These are phyloP conservation scores for Turritopsis dohrnii DNA, from an alignment of 30 jellyfish, hydroid and myxozoan genomes.

Conservation along the genomic window DNA sequence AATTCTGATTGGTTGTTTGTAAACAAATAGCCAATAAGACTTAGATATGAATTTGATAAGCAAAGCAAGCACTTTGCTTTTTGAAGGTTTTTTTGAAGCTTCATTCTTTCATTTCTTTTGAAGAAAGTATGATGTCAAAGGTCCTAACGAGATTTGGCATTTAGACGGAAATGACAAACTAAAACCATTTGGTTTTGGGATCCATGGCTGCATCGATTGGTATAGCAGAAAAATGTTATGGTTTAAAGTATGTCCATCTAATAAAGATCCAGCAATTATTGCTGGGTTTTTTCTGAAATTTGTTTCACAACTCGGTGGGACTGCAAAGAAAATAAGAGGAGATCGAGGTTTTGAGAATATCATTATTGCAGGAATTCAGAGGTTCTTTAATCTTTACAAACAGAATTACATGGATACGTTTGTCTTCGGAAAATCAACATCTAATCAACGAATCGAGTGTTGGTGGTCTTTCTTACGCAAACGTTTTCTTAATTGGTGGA, in stretches of 20 bases:
- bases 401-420: slow-evolving; percentile 5
- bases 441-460: slow-evolving; percentile 26
- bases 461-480: slow-evolving; percentile 34
- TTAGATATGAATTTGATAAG: too few species aligned
- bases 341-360: background rate
- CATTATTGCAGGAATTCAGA: background rate
- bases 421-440: slow-evolving; percentile 12
- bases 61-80: too few species aligned
- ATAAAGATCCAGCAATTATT: background rate
- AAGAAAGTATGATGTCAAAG: slow-evolving; percentile 24
- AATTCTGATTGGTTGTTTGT: too few species aligned
- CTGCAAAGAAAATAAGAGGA: slow-evolving; percentile 8
- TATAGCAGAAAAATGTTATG: slow-evolving; percentile 10
- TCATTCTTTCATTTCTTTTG: too few species aligned
- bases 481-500: slow-evolving; percentile 30
- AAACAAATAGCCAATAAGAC: too few species aligned
- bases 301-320: slow-evolving; percentile 4
- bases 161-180: slow-evolving; percentile 24
- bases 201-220: background rate
- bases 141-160: slow-evolving; percentile 50
- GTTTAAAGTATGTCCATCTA: slow-evolving; percentile 1
- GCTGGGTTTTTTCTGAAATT: background rate
- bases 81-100: too few species aligned
- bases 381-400: background rate
- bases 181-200: slow-evolving; percentile 5